phyloP scores from a whole-genome alignment of 1,140 invertebrate genomes.

The Batillaria attramentaria region DNA sequence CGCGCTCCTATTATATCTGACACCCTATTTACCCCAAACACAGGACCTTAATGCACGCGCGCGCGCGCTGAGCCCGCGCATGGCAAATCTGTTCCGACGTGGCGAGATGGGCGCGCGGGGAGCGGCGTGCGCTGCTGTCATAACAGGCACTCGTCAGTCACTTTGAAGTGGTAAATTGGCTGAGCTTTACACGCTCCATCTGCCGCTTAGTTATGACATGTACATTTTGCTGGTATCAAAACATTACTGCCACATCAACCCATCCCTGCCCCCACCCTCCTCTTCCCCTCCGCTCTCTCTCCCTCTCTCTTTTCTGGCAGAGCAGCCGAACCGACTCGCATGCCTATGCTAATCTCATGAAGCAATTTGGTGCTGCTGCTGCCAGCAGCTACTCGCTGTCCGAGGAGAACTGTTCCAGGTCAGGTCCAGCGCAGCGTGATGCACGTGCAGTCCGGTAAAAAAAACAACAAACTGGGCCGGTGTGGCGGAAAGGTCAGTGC shows the following conservation, averaged over 20 bases:
- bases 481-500: no score
- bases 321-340: no score
- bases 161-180: constrained; percentile 26
- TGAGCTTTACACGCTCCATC: background rate
- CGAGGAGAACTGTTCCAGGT: no score
- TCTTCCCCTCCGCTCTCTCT: no score
- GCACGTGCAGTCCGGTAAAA: no score
- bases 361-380: no score
- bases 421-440: no score
- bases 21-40: constrained; percentile 30
- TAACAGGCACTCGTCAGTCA: constrained; percentile 26
- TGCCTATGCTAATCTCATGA: no score
- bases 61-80: constrained; percentile 7
- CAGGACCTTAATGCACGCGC: constrained; percentile 13
- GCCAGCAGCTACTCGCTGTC: no score
- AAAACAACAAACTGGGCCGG: no score
- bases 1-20: constrained; percentile 14
- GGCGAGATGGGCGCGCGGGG: constrained; percentile 15
- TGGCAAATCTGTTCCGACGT: constrained; percentile 21
- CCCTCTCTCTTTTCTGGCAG: no score
- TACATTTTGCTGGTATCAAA: constrained; percentile 26
- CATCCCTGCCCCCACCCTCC: background rate
- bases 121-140: constrained; percentile 23
- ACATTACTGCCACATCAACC: background rate
- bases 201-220: constrained; percentile 17